These are phyloP conservation scores for Drosophila leonis DNA, from an alignment of 2,888 invertebrate species.

Conservation along the genomic window DNA sequence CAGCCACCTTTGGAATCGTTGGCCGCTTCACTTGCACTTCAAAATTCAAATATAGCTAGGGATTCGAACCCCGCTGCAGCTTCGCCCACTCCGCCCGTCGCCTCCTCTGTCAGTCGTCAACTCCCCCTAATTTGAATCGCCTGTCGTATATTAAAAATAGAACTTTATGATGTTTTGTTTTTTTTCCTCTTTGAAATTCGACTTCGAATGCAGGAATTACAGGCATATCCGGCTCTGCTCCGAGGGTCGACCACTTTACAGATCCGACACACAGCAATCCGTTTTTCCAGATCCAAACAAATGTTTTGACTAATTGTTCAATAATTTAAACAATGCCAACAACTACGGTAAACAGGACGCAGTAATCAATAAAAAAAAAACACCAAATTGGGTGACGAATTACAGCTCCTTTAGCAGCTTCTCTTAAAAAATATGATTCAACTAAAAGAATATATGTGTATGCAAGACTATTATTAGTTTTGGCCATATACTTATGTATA, in stretches of 20 bases:
- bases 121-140: conserved; percentile 57
- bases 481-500: conserved; percentile 2
- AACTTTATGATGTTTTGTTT: conserved; percentile 70
- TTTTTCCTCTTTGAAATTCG: conserved; percentile 56
- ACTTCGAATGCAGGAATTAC: conserved; percentile 59
- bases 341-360: conserved; percentile 74
- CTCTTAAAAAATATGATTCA: background rate
- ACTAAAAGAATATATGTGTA: background rate
- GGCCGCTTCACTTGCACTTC: conserved; percentile 68
- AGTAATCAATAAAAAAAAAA: background rate
- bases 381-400: conserved; percentile 58
- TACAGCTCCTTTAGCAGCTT: background rate
- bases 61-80: conserved; percentile 44
- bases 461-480: background rate
- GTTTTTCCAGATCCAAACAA: conserved; percentile 32
- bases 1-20: conserved; percentile 70
- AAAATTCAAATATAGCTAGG: conserved; percentile 53
- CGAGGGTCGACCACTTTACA: conserved; percentile 52
- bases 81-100: background rate
- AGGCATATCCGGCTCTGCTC: conserved; percentile 69
- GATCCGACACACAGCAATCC: conserved; percentile 8
- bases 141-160: conserved; percentile 72
- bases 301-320: conserved; percentile 56
- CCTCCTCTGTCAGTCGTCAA: conserved; percentile 31
- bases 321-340: conserved; percentile 11